Evolutionary conservation across 2,113 vertebrate species (phyloP).

Genomic region (Peromyscus californicus): DNA sequence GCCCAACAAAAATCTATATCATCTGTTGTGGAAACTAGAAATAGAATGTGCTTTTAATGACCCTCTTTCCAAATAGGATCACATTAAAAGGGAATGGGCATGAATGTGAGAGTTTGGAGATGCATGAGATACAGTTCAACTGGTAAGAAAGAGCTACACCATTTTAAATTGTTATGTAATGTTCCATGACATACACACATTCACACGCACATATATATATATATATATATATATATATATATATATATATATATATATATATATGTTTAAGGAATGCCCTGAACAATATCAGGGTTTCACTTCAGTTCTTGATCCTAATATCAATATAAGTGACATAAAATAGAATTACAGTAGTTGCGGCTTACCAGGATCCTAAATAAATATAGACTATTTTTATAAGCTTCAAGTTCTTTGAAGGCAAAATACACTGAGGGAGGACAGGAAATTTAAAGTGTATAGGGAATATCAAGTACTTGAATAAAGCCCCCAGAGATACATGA

Average conservation of each 20-base stretch:
- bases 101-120: not conserved
- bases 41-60: slow-evolving; percentile 39
- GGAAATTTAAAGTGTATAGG: not conserved
- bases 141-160: not conserved
- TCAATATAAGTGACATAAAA: slow-evolving; percentile 51
- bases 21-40: not conserved
- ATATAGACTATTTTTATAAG: slow-evolving; percentile 28
- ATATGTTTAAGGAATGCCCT: not conserved
- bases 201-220: too few species aligned
- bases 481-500: not conserved
- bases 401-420: slow-evolving; percentile 59
- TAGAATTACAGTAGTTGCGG: not conserved
- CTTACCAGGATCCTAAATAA: slow-evolving; percentile 27
- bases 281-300: not conserved
- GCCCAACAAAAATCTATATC: not conserved
- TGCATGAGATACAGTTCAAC: not conserved
- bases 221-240: too few species aligned
- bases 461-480: slow-evolving; percentile 37
- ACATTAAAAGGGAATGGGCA: not conserved
- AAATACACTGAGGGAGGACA: slow-evolving; percentile 18
- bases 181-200: not conserved
- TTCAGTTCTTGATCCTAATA: slow-evolving; percentile 1
- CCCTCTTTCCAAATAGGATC: slow-evolving; percentile 21
- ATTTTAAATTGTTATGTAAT: slow-evolving; percentile 16
- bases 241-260: not conserved